Conservation (phyloP, 2,113 vertebrate species). For the Phoxinus phoxinus region DNA sequence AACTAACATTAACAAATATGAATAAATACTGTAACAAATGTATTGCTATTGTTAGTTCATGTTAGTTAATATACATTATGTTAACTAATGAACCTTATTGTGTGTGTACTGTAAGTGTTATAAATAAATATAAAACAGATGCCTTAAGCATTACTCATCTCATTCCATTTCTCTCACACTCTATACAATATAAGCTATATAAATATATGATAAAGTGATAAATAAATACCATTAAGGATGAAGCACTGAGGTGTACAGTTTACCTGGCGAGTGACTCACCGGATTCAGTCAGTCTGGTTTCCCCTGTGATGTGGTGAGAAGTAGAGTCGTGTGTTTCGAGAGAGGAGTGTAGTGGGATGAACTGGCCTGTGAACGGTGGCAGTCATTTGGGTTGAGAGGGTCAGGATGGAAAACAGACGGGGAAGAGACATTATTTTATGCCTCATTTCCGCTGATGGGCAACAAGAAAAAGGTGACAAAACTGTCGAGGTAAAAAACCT, state of each 20-base stretch:
- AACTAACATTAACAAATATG: too few relatives aligned
- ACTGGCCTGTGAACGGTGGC: slow-evolving; percentile 70
- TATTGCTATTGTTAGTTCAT: too few relatives aligned
- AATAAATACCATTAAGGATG: neutral
- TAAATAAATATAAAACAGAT: neutral
- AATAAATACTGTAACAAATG: too few relatives aligned
- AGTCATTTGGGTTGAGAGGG: slow-evolving; percentile 32
- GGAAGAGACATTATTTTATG: slow-evolving; percentile 49
- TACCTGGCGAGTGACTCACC: neutral
- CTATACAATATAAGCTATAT: neutral
- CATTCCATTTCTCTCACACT: neutral
- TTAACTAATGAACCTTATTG: too few relatives aligned
- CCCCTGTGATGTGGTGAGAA: slow-evolving; percentile 26
- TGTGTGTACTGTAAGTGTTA: too few relatives aligned
- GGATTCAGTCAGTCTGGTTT: slow-evolving; percentile 4
- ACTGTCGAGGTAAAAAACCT: slow-evolving; percentile 21
- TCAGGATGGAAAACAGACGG: slow-evolving; percentile 40
- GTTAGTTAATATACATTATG: too few relatives aligned
- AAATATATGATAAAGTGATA: neutral
- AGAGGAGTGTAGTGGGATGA: slow-evolving; percentile 53
- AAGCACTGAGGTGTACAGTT: slow-evolving; percentile 1
- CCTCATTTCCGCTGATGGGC: slow-evolving; percentile 53
- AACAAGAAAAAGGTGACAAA: slow-evolving; percentile 12
- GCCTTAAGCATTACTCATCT: neutral
- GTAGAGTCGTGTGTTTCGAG: slow-evolving; percentile 11